A percentile compares a stretch with the other conserved stretches of the same genome.
Evolutionary conservation across 2,888 invertebrate genomes (phyloP).

Genomic region (Lottia scabra): DNA sequence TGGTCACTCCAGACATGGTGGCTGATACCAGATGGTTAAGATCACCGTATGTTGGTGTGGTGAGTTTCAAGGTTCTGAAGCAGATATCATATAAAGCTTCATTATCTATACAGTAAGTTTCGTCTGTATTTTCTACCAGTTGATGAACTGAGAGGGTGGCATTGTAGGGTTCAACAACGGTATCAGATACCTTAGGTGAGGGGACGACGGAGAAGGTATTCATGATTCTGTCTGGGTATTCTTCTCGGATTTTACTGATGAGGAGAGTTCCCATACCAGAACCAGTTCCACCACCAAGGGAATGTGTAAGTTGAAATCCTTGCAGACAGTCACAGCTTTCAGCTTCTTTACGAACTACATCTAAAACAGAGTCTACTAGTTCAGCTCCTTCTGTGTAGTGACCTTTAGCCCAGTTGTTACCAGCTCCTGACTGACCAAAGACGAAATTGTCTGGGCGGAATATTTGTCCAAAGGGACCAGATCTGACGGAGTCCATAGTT

Average conservation of each 20-base stretch:
- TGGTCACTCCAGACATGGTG: not conserved
- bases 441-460: not conserved
- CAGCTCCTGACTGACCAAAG: conserved; percentile 3
- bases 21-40: not conserved
- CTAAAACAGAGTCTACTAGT: not conserved
- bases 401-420: conserved; percentile 4
- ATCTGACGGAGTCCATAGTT: not conserved
- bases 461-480: not conserved
- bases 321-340: not conserved
- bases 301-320: conserved; percentile 2
- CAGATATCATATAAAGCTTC: not conserved
- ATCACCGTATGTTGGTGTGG: not conserved
- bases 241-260: not conserved
- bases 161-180: not conserved
- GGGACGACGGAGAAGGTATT: not conserved
- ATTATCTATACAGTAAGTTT: not conserved
- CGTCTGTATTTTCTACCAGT: conserved; percentile 1
- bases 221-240: conserved; percentile 3
- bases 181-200: not conserved
- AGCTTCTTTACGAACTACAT: not conserved
- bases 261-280: not conserved
- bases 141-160: not conserved
- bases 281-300: conserved; percentile 2
- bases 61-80: not conserved
- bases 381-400: conserved; percentile 1